These are phyloP conservation scores for Orientallactaga bullata DNA, from an alignment of 2,113 vertebrate species.

Conservation along the genomic window DNA sequence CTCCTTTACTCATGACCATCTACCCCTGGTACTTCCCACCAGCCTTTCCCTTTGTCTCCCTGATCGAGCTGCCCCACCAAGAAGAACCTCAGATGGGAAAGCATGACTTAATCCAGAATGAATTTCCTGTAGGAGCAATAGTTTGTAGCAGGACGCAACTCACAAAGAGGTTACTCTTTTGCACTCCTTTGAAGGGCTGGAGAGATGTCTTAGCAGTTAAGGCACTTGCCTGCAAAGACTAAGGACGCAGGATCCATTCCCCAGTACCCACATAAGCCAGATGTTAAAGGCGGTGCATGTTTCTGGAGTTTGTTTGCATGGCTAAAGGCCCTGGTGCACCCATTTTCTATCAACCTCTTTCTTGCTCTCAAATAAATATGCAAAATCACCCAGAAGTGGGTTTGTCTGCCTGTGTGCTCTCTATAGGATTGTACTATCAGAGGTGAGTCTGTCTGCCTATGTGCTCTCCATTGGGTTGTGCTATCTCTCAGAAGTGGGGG, in stretches of 20 bases:
- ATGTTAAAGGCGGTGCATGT: too few relatives aligned
- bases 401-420: neutral
- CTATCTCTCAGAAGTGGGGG: neutral
- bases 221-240: too few relatives aligned
- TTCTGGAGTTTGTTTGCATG: too few relatives aligned
- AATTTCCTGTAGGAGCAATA: neutral
- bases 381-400: neutral
- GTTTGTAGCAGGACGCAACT: neutral
- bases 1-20: neutral
- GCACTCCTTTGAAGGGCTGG: too few relatives aligned
- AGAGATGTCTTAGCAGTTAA: too few relatives aligned
- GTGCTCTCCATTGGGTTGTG: neutral
- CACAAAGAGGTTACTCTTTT: neutral
- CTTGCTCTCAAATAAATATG: too few relatives aligned
- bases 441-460: neutral
- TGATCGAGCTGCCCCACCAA: neutral
- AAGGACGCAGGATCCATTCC: too few relatives aligned
- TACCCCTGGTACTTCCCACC: neutral
- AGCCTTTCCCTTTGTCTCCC: neutral
- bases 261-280: too few relatives aligned
- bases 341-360: too few relatives aligned
- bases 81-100: neutral
- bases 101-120: neutral
- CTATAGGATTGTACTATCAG: neutral
- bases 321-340: too few relatives aligned